Conservation (phyloP, 1,140 invertebrate species). For the Sweltsa coloradensis region DNA sequence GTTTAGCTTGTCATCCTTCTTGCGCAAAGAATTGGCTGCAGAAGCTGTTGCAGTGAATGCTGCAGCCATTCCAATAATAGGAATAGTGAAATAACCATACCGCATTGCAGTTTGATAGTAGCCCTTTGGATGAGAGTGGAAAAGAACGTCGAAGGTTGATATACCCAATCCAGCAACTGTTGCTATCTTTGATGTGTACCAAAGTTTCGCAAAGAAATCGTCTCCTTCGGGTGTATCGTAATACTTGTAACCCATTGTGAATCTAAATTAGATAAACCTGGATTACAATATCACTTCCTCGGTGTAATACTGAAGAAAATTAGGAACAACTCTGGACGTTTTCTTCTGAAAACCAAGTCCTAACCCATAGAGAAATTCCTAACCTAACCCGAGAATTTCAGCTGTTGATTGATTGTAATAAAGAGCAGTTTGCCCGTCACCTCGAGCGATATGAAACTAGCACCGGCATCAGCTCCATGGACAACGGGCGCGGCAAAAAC, state of each 20-base stretch:
- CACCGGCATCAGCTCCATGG: too few species aligned
- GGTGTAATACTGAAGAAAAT: background rate
- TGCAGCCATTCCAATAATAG: constrained; percentile 45
- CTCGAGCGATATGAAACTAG: too few species aligned
- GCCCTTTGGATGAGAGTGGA: constrained; percentile 41
- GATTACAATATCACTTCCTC: background rate
- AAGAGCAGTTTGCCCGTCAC: too few species aligned
- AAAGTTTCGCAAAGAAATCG: constrained; percentile 46
- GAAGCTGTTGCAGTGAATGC: constrained; percentile 48
- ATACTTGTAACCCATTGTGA: constrained; percentile 32
- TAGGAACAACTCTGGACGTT: too few species aligned
- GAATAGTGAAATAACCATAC: constrained; percentile 37
- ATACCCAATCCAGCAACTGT: constrained; percentile 31
- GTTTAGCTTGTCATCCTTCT: constrained; percentile 45
- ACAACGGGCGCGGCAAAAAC: too few species aligned
- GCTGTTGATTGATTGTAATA: too few species aligned
- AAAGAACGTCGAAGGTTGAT: constrained; percentile 40
- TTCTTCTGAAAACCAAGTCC: too few species aligned
- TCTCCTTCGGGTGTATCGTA: constrained; percentile 58
- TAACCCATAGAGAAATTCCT: too few species aligned
- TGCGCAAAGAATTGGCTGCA: constrained; percentile 38
- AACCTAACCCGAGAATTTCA: too few species aligned
- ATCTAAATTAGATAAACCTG: background rate
- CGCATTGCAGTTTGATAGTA: constrained; percentile 33
- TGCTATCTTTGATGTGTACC: constrained; percentile 43